Evolutionary conservation across 2,888 invertebrate genomes (phyloP).

Genomic region (Hyles lineata): DNA sequence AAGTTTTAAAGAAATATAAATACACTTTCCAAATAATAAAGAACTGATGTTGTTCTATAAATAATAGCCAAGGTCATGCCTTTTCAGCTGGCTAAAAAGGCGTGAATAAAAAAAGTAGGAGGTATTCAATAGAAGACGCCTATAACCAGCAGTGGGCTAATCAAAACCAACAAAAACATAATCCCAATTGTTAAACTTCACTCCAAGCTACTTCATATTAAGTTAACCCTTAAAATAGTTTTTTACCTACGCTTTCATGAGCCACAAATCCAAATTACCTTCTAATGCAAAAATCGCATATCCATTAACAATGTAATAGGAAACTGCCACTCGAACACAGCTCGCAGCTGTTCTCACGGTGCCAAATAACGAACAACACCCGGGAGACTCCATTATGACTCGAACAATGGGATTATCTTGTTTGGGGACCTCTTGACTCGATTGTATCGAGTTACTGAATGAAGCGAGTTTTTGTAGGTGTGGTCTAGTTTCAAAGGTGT

Average conservation of each 20-base stretch:
- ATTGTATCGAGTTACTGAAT: slow-evolving; percentile 73
- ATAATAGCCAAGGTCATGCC: too few species aligned
- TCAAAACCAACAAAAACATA: not conserved
- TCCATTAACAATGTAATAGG: slow-evolving; percentile 77
- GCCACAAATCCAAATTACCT: slow-evolving; percentile 48
- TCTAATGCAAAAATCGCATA: slow-evolving; percentile 68
- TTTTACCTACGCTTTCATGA: slow-evolving; percentile 32
- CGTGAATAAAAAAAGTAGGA: too few species aligned
- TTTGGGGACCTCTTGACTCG: slow-evolving; percentile 83
- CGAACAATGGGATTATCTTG: slow-evolving; percentile 82
- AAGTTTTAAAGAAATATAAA: too few species aligned
- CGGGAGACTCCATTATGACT: slow-evolving; percentile 76
- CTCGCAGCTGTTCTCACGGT: slow-evolving; percentile 72
- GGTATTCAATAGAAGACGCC: too few species aligned
- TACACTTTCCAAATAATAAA: too few species aligned
- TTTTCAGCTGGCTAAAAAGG: too few species aligned
- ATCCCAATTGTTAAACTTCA: not conserved
- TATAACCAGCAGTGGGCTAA: too few species aligned
- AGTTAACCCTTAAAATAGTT: not conserved
- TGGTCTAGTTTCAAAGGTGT: slow-evolving; percentile 62
- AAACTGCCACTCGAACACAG: slow-evolving; percentile 72
- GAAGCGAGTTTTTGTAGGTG: slow-evolving; percentile 74
- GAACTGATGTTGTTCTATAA: too few species aligned
- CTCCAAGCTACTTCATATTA: not conserved
- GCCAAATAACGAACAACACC: slow-evolving; percentile 70